Evolutionary conservation across 1,140 invertebrate species (phyloP).

Genomic region (Sesamia nonagrioides): DNA sequence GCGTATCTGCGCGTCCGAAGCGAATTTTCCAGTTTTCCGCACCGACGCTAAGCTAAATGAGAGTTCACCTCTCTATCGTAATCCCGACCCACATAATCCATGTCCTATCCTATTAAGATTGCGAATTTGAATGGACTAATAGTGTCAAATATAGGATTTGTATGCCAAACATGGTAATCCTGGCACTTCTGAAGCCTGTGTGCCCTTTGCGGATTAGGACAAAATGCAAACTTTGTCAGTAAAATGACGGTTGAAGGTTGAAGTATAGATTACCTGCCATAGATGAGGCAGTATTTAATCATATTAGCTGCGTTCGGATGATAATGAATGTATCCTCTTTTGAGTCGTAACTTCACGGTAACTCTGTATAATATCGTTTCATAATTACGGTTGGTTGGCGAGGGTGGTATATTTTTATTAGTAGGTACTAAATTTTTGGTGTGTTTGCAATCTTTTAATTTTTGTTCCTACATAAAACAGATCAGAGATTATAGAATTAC

Average conservation of each 20-base stretch:
- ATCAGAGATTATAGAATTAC: no score
- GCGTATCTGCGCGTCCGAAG: conserved; percentile 3
- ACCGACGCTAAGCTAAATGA: conserved; percentile 58
- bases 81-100: conserved; percentile 55
- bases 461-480: no score
- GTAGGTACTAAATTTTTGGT: neutral
- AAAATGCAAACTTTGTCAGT: conserved; percentile 14
- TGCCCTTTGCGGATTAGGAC: neutral
- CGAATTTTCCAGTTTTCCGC: conserved; percentile 52
- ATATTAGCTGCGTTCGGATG: neutral
- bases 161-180: conserved; percentile 33
- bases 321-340: conserved; percentile 14
- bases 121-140: conserved; percentile 53
- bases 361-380: neutral
- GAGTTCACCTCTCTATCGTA: conserved; percentile 41
- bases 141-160: conserved; percentile 52
- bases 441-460: neutral
- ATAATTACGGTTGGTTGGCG: neutral
- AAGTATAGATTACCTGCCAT: neutral
- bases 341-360: neutral
- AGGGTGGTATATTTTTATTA: neutral
- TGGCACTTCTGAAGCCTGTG: neutral
- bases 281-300: conserved; percentile 9
- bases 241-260: neutral
- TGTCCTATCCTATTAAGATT: conserved; percentile 49